A percentile compares a stretch with the other conserved stretches of the same genome.
Conservation (phyloP, 2,113 vertebrate genomes). For the Thunnus thynnus region DNA sequence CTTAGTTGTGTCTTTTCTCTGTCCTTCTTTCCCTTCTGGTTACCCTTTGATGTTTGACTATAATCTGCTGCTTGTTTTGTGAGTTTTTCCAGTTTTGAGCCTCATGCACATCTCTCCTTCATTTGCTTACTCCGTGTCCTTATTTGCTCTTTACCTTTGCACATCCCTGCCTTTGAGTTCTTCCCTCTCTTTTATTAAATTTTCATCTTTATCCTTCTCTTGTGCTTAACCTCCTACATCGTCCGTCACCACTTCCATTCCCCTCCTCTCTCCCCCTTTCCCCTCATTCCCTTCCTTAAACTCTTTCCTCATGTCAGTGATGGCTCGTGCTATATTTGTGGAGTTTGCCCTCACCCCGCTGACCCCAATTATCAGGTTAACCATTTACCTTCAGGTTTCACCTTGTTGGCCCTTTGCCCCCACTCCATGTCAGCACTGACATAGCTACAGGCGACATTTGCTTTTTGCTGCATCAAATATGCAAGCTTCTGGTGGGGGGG, state of each 20-base stretch:
- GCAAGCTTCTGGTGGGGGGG: not conserved
- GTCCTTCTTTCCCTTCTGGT: not conserved
- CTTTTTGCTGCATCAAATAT: conserved; percentile 1
- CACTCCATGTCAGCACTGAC: conserved; percentile 2
- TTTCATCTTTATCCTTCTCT: not conserved
- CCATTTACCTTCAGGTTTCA: conserved; percentile 65
- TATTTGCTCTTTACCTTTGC: not conserved
- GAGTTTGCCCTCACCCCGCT: conserved; percentile 50
- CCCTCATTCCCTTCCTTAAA: not conserved
- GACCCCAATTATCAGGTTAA: conserved; percentile 67
- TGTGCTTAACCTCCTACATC: not conserved
- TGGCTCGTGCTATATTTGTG: conserved; percentile 45
- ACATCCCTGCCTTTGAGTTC: not conserved
- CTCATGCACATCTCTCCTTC: not conserved
- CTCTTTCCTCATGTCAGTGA: conserved; percentile 1
- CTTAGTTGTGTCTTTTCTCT: not conserved
- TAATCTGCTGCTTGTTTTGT: too few relatives aligned
- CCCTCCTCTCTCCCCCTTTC: not conserved
- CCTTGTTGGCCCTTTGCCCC: conserved; percentile 44
- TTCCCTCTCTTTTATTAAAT: not conserved
- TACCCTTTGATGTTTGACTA: not conserved
- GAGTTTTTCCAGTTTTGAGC: not conserved
- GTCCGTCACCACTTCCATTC: not conserved
- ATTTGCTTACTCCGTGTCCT: too few relatives aligned
- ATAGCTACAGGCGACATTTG: not conserved